These are phyloP conservation scores for Thalassarche chlororhynchos DNA, from an alignment of 2,113 vertebrate species.

Conservation along the genomic window DNA sequence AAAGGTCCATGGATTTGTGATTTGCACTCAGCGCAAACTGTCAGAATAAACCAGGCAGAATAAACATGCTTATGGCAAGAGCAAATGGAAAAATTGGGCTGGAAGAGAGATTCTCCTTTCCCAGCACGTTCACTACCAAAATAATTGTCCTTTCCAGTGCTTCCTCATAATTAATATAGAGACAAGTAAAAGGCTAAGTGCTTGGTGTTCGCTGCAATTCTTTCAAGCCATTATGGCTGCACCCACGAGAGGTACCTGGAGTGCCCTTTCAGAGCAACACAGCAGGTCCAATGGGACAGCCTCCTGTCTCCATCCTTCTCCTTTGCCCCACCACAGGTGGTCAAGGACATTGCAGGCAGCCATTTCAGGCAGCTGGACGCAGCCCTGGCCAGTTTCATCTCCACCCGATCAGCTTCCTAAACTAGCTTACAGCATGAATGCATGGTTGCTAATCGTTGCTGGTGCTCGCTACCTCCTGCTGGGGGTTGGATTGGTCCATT, in stretches of 20 bases:
- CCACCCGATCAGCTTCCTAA: no score
- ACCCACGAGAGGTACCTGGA: neutral
- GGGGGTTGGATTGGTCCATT: neutral
- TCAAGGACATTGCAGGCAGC: neutral
- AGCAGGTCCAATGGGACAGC: neutral
- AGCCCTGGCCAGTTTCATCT: neutral
- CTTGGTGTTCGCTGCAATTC: neutral
- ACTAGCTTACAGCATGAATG: neutral
- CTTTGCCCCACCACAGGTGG: neutral
- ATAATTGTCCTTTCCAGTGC: neutral
- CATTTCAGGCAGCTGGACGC: neutral
- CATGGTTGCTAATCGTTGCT: neutral
- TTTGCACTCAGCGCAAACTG: neutral
- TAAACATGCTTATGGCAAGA: no score
- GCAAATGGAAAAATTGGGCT: neutral
- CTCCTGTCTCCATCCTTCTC: neutral
- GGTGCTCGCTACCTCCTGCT: neutral
- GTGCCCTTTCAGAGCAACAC: neutral
- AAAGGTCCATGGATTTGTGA: no score
- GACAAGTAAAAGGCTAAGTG: neutral
- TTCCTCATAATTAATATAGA: neutral
- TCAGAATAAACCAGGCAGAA: neutral
- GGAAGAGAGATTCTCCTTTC: neutral
- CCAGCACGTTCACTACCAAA: neutral
- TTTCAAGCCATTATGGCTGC: no score